A percentile compares a stretch with the other conserved stretches of the same genome.
Conservation (phyloP, 2,797 vertebrate species). For the Epinephelus awoara region DNA sequence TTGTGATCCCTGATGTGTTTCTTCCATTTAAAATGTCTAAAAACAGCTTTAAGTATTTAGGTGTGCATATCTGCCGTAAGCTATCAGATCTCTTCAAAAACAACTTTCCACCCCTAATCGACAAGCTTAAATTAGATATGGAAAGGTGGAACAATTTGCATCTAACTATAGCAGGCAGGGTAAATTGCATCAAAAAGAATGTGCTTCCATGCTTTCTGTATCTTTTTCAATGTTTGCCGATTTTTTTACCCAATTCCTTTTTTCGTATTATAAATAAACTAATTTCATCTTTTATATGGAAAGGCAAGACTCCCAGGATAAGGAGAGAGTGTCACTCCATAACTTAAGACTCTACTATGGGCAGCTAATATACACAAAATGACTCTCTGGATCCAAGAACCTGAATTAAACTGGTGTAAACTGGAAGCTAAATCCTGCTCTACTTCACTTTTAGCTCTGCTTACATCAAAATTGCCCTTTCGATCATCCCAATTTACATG, state of each 20-base stretch:
- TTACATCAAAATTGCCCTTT: too few species aligned
- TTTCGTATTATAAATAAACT: neutral
- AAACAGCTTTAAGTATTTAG: too few species aligned
- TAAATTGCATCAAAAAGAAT: conserved; percentile 1
- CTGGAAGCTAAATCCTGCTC: too few species aligned
- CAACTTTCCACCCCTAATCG: neutral
- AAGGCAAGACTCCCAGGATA: neutral
- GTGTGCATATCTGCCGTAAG: neutral
- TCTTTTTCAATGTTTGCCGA: neutral
- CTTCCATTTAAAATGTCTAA: too few species aligned
- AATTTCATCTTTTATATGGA: neutral
- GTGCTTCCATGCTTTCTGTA: conserved; percentile 2
- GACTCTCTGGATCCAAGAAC: too few species aligned
- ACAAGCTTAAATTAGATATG: neutral
- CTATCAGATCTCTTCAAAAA: neutral
- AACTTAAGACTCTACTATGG: neutral
- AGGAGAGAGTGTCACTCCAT: neutral
- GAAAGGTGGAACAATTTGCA: neutral
- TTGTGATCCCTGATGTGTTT: too few species aligned
- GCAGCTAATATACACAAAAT: too few species aligned
- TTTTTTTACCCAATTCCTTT: neutral
- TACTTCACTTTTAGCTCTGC: too few species aligned
- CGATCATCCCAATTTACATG: too few species aligned
- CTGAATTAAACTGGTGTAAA: too few species aligned
- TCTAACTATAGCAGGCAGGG: neutral